phyloP scores from a whole-genome alignment of 2,113 vertebrate species.

The Cathartes aura region DNA sequence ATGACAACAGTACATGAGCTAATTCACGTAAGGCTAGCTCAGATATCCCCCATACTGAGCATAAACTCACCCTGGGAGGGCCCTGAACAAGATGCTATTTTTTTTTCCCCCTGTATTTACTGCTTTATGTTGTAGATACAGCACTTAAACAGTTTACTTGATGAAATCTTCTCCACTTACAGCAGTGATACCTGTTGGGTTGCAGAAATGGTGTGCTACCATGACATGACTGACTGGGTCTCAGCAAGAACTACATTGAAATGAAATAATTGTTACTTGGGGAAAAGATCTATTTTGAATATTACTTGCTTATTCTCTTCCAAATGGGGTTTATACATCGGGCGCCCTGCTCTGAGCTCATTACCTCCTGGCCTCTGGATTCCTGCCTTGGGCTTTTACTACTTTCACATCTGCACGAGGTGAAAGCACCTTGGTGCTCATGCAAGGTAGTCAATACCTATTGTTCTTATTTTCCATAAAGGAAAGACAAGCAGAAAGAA shows the following conservation, averaged over 20 bases:
- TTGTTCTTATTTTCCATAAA: not conserved
- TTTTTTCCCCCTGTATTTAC: not conserved
- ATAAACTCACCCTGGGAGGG: not conserved
- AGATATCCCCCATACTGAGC: fast-evolving
- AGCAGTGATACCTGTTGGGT: not conserved
- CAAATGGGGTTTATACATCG: not conserved
- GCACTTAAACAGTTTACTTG: not conserved
- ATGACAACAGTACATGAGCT: not conserved
- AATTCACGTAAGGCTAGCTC: not conserved
- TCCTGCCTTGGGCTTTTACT: not conserved
- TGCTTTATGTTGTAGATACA: not conserved
- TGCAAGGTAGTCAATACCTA: not conserved
- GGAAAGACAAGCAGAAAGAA: not conserved
- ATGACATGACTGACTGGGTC: not conserved
- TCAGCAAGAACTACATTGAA: not conserved
- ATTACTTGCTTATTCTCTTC: not conserved
- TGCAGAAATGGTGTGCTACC: not conserved
- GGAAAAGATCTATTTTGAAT: not conserved
- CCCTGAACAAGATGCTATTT: not conserved
- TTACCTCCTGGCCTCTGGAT: not conserved
- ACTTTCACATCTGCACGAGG: not conserved
- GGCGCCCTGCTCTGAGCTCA: not conserved
- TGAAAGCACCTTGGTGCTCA: not conserved
- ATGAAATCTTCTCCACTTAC: not conserved
- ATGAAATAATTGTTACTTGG: not conserved